Evolutionary conservation across 2,888 invertebrate genomes (phyloP).

Genomic region (Sussaba pulchella): DNA sequence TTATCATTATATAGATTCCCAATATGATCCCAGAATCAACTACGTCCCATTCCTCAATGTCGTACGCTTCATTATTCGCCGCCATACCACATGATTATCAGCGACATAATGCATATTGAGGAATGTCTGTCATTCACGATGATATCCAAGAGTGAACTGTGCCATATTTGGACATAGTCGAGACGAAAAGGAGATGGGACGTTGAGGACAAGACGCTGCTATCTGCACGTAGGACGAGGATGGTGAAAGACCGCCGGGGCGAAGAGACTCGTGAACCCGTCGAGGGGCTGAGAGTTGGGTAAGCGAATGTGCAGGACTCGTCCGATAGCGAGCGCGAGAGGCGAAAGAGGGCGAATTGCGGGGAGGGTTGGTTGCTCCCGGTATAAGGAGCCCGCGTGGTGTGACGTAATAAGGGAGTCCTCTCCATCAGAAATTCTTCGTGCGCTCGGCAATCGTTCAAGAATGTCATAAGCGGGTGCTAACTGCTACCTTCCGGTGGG

Average conservation of each 20-base stretch:
- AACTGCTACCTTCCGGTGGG: slow-evolving; percentile 59
- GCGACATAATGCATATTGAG: too few relatives aligned
- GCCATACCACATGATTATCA: too few relatives aligned
- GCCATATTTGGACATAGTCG: background rate
- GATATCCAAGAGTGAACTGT: too few relatives aligned
- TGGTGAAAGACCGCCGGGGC: background rate
- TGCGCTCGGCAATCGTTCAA: slow-evolving; percentile 73
- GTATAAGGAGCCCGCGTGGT: slow-evolving; percentile 42
- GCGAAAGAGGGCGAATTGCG: slow-evolving; percentile 49
- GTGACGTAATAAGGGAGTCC: slow-evolving; percentile 53
- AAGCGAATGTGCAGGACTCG: slow-evolving; percentile 51
- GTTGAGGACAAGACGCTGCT: background rate
- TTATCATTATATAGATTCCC: too few relatives aligned
- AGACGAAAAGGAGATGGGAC: background rate
- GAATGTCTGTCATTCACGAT: background rate
- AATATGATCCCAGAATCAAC: too few relatives aligned
- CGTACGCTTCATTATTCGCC: too few relatives aligned
- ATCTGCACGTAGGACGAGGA: background rate
- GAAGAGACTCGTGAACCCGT: slow-evolving; percentile 41
- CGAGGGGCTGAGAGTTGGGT: slow-evolving; percentile 47
- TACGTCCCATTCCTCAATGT: too few relatives aligned
- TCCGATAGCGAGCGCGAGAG: slow-evolving; percentile 51
- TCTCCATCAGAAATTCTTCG: slow-evolving; percentile 73
- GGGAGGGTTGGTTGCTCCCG: slow-evolving; percentile 8
- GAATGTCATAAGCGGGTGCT: slow-evolving; percentile 74